Evolutionary conservation across 1,140 invertebrate species (phyloP).

Genomic region (Cylas formicarius): DNA sequence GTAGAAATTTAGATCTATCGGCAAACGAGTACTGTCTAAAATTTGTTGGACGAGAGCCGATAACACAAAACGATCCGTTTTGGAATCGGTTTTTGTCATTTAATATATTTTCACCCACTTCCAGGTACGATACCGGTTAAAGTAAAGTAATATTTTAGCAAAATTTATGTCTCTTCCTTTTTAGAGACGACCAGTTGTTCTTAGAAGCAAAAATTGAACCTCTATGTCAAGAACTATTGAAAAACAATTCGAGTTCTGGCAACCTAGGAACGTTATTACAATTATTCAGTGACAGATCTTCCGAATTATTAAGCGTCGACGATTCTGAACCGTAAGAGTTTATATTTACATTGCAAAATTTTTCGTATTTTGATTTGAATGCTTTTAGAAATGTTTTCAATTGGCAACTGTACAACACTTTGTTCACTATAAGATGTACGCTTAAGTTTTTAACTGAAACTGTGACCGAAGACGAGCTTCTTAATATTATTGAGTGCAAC

Average conservation of each 20-base stretch:
- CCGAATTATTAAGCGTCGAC: constrained; percentile 71
- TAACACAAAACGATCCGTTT: constrained; percentile 83
- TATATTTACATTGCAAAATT: background rate
- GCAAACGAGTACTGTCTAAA: constrained; percentile 72
- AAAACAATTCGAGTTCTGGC: constrained; percentile 76
- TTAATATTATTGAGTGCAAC: constrained; percentile 60
- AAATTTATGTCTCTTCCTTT: constrained; percentile 31
- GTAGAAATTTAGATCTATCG: constrained; percentile 71
- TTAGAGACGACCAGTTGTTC: constrained; percentile 68
- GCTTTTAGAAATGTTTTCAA: constrained; percentile 76
- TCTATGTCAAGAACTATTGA: constrained; percentile 62
- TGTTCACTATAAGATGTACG: constrained; percentile 84
- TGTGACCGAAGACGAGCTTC: constrained; percentile 65
- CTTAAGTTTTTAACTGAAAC: constrained; percentile 84
- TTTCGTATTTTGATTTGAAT: constrained; percentile 4
- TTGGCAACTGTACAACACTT: constrained; percentile 91
- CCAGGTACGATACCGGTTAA: constrained; percentile 50
- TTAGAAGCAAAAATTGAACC: constrained; percentile 71
- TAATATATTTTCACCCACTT: constrained; percentile 71
- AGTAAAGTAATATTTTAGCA: constrained; percentile 8
- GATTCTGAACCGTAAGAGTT: constrained; percentile 74
- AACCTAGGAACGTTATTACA: constrained; percentile 82
- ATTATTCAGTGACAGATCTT: constrained; percentile 71
- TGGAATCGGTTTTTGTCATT: constrained; percentile 92
- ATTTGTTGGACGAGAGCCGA: constrained; percentile 70